Evolutionary conservation across 2,888 invertebrate genomes (phyloP), one percentile per base, ranked within the genome.

Genomic region (Diarsia mendica): DNA sequence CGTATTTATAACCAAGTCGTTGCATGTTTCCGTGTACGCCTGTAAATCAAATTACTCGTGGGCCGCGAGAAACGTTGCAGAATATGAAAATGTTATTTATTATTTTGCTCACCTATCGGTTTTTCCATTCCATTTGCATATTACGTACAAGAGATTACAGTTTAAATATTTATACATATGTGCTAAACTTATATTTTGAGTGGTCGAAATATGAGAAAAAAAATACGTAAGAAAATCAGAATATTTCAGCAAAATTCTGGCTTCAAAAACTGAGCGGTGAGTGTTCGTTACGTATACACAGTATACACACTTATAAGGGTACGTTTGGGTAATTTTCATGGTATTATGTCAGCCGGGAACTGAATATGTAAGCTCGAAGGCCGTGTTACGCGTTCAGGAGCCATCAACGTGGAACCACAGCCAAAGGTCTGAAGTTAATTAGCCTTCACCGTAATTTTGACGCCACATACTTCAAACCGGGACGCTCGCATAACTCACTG

Each of bases 391-490:
- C 79, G 75, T 85, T 85, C 83, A 67, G 70, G 67, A 76, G 83
- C 73, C 69, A 84, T 85, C 75, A 83, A 85, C 71, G 76, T 60
- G 72, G 49, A 72, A 83, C 80, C 83, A 72, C 77, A 79, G 49
- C 72, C 76, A 81, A 78, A 86, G 85, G 80, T 72, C 77, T 86
- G 76, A 65, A 77, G 80, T 84, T 87, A 87, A 87, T 87, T 87
- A 86, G 86, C 74, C 78, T 75, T 77, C 69, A 74, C 75, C 80
- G 81, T 77, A 80, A 86, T 85, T 86, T 85, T 78, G 68, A 77
- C 75, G 83, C 76, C 74, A 72, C 77, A 77, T 75, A 74, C 85
- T 86, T 77, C 69, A 75, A 75, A 71, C 65, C 33, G 75, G 67
- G 20, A 66, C 72, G 63, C 66, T 58, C 28, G 53, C 49, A 69